Base-by-base conservation (phyloP, 2,888 invertebrate species). In the Nebria salina region DNA sequence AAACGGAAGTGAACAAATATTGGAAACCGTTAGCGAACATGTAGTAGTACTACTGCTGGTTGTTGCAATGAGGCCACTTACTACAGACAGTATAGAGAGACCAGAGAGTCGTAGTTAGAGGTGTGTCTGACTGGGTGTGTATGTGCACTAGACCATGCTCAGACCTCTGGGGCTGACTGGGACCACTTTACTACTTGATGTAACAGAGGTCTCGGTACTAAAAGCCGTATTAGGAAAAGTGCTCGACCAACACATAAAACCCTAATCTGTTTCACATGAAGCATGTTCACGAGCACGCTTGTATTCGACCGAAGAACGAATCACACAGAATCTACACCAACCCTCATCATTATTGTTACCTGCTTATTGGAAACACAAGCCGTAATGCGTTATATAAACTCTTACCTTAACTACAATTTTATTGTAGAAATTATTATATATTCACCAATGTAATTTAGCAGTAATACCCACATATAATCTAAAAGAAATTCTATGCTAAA, bases 181-280 rank as follows among this genome's bases (percentile, higher is more conserved):
- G 26, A 70, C 70, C 70, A 70, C 70, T 70, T 70, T 70, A 70
- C 70, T 70, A 70, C 70, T 70, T 6, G 70, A 70, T 70, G 70
- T 70, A 70, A 70, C 70, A 70, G 70, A 26, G 70, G 70, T 70
- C 70, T 82, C 78, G 82, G 84, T 83, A 85, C 84, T 84, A 85
- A 85, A 84, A 84, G 84, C 84, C 81, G 82, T 84, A 84, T 85
- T 85, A 85, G 83, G 79, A 84, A 83, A 81, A 66, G 82, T 82
- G 83, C 83, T 83, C 83, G 83, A 82, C 76, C 80, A 83, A 83
- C 83, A 83, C 84, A 84, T 85, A 85, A 84, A 85, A 84, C 84
- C 83, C 84, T 85, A 85, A 85, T 85, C 85, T 84, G 83, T 84
- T 85, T 82, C 84, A 82, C 82, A 73, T 73, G 73, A 73, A 73